Percentiles rank a stretch among this genome's conserved stretches.
Conservation (phyloP, 2,113 vertebrate genomes). For the Pollimyrus isidori region DNA sequence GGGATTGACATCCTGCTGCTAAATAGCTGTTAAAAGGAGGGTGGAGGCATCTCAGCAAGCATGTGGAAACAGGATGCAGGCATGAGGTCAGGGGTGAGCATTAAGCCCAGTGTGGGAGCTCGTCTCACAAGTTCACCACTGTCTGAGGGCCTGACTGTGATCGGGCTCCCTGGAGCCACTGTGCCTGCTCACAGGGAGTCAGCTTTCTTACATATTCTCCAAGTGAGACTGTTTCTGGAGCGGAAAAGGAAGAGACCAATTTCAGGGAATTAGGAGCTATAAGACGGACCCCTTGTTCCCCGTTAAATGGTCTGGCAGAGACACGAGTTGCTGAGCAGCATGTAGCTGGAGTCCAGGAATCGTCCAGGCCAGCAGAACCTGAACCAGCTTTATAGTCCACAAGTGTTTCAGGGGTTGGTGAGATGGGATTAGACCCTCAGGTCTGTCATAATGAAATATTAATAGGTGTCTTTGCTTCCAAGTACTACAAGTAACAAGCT, state of each 20-base stretch:
- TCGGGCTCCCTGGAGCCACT: neutral
- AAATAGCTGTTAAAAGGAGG: neutral
- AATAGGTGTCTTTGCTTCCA: neutral
- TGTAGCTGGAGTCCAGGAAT: neutral
- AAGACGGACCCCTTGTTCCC: neutral
- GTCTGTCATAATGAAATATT: neutral
- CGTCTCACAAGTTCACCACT: neutral
- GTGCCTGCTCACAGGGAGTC: neutral
- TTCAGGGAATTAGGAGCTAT: neutral
- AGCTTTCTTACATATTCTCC: neutral
- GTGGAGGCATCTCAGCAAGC: neutral
- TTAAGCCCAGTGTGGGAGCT: neutral
- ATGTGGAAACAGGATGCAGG: neutral
- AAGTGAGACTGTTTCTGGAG: neutral
- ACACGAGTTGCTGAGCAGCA: neutral
- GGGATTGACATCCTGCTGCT: slow-evolving; percentile 3
- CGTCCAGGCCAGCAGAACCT: neutral
- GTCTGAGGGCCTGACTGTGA: neutral
- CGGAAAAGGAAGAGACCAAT: neutral
- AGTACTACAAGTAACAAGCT: slow-evolving; percentile 2
- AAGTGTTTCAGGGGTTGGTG: neutral
- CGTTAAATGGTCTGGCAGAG: neutral
- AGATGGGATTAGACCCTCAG: neutral
- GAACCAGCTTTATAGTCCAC: neutral
- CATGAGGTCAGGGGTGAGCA: neutral